Conservation (phyloP, 2,888 invertebrate species). For the Thereva unica region DNA sequence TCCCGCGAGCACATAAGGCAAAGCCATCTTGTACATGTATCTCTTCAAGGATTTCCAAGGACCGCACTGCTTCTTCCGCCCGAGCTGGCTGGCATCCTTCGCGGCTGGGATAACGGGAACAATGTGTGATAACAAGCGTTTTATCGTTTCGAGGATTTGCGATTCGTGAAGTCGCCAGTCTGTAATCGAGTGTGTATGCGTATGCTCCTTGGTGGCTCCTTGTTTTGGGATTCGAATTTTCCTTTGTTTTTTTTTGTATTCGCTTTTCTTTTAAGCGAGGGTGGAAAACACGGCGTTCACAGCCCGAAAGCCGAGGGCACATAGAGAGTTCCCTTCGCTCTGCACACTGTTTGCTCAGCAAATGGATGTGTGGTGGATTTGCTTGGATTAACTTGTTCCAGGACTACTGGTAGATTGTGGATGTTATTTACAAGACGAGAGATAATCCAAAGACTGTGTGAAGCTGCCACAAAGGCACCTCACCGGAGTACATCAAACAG, state of each 20-base stretch:
- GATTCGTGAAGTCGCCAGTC: conserved; percentile 34
- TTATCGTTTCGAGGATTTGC: conserved; percentile 39
- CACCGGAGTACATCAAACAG: conserved; percentile 9
- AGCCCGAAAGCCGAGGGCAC: neutral
- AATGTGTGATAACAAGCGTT: conserved; percentile 44
- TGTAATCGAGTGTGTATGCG: conserved; percentile 33
- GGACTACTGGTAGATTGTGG: conserved; percentile 37
- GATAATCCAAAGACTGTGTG: conserved; percentile 20
- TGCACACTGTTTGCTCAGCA: conserved; percentile 38
- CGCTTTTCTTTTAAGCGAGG: conserved; percentile 16
- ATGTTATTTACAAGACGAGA: conserved; percentile 32
- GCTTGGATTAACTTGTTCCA: conserved; percentile 43
- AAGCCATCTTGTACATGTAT: too few species aligned
- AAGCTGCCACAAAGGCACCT: conserved; percentile 11
- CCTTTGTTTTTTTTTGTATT: conserved; percentile 21
- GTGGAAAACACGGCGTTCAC: conserved; percentile 6
- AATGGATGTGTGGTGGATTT: conserved; percentile 43
- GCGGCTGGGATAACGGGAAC: conserved; percentile 30
- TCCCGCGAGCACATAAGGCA: too few species aligned
- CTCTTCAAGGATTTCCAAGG: too few species aligned
- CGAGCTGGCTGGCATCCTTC: neutral
- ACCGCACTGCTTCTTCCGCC: neutral
- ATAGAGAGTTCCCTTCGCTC: neutral
- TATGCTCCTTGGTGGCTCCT: conserved; percentile 13
- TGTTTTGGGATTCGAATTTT: neutral